These are phyloP conservation scores for Sorex fumeus DNA, from an alignment of 2,113 vertebrate genomes.

Conservation along the genomic window DNA sequence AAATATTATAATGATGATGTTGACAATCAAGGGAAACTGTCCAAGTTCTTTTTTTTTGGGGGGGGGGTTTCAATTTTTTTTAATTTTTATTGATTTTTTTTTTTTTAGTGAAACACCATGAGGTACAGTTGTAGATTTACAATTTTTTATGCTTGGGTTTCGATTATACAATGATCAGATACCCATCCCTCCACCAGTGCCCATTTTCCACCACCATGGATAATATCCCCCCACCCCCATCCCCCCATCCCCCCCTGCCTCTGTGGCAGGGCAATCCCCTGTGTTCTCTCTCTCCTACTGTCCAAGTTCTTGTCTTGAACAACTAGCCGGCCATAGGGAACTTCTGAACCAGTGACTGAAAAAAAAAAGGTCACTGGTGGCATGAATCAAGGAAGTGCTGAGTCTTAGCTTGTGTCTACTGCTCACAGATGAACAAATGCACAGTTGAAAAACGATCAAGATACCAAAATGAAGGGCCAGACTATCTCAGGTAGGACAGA, in stretches of 20 bases:
- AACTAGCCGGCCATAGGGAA: not conserved
- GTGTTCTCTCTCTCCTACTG: no score
- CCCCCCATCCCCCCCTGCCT: no score
- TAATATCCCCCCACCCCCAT: no score
- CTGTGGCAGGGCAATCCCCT: no score
- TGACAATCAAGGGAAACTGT: not conserved
- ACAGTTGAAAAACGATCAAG: not conserved
- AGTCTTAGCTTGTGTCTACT: not conserved
- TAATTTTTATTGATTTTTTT: no score
- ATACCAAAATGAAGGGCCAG: not conserved
- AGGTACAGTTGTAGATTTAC: no score
- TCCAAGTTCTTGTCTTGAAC: not conserved
- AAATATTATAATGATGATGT: not conserved
- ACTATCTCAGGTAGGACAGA: not conserved
- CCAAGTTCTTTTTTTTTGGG: not conserved
- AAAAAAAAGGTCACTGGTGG: not conserved
- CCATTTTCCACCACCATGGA: no score
- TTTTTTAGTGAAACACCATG: no score
- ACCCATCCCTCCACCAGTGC: no score
- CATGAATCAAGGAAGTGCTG: not conserved
- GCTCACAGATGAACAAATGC: not conserved
- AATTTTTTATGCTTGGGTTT: no score
- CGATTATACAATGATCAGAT: no score
- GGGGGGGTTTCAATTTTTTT: no score
- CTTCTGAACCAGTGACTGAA: not conserved